Conservation (phyloP, 2,113 vertebrate genomes). For the Cephalopholis sonnerati region DNA sequence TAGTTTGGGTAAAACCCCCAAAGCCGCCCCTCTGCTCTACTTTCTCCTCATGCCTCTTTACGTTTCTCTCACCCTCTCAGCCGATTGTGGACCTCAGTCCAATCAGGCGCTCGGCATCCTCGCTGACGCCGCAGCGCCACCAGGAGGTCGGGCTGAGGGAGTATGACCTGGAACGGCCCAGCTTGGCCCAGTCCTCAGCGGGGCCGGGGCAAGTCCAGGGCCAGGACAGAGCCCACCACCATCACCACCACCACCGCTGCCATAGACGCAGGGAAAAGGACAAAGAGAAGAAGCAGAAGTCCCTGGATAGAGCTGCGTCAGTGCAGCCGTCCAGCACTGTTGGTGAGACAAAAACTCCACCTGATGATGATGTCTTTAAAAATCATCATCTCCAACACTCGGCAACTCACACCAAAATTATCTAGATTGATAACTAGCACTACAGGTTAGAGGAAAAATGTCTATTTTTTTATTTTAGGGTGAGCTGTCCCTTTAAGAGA, state of each 20-base stretch:
- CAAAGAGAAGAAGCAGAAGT: constrained; percentile 92
- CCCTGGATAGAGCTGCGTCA: constrained; percentile 87
- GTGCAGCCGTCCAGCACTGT: constrained; percentile 83
- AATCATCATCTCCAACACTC: too few relatives aligned
- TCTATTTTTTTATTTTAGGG: too few relatives aligned
- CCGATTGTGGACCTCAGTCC: constrained; percentile 92
- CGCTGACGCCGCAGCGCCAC: constrained; percentile 88
- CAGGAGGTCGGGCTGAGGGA: constrained; percentile 85
- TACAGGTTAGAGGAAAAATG: too few relatives aligned
- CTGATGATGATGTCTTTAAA: background rate
- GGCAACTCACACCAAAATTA: too few relatives aligned
- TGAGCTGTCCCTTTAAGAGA: too few relatives aligned
- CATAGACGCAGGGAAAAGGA: constrained; percentile 94
- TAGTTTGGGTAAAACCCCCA: constrained; percentile 35
- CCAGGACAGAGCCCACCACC: constrained; percentile 84
- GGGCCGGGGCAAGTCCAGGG: constrained; percentile 69
- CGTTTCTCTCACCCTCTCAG: constrained; percentile 75
- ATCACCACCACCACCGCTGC: constrained; percentile 88
- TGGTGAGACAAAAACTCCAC: constrained; percentile 76
- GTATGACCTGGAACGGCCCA: constrained; percentile 84
- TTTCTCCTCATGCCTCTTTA: constrained; percentile 3
- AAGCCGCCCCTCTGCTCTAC: background rate
- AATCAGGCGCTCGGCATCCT: constrained; percentile 95
- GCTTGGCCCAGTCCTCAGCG: constrained; percentile 56
- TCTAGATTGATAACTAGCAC: too few relatives aligned